These are phyloP conservation scores for Nasonia longicornis DNA, from an alignment of 1,140 invertebrate genomes.

Conservation along the genomic window DNA sequence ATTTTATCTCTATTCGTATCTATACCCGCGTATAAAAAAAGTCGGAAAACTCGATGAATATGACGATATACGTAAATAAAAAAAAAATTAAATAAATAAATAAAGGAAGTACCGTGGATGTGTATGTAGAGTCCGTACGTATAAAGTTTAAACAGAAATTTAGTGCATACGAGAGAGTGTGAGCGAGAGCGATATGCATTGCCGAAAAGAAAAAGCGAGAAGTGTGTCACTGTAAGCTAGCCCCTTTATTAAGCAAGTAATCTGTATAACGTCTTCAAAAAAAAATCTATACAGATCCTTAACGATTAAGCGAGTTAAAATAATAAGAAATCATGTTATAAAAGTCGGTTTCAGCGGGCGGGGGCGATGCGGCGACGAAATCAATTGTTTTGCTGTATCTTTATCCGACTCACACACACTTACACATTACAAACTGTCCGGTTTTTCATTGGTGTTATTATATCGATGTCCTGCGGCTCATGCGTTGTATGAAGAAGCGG, in stretches of 20 bases:
- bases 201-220: slow-evolving; percentile 33
- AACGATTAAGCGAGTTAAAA: slow-evolving; percentile 53
- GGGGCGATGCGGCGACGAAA: slow-evolving; percentile 50
- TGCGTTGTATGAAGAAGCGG: slow-evolving; percentile 25
- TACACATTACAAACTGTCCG: background rate
- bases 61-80: slow-evolving; percentile 49
- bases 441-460: slow-evolving; percentile 36
- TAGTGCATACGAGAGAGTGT: slow-evolving; percentile 25
- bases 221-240: slow-evolving; percentile 34
- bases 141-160: slow-evolving; percentile 47
- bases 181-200: slow-evolving; percentile 14
- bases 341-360: slow-evolving; percentile 57
- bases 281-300: slow-evolving; percentile 37
- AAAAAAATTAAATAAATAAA: too few species aligned
- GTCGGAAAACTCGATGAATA: slow-evolving; percentile 49
- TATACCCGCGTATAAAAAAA: slow-evolving; percentile 54
- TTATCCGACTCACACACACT: background rate
- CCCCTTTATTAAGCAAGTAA: slow-evolving; percentile 39
- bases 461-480: slow-evolving; percentile 37
- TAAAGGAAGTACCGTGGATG: slow-evolving; percentile 55
- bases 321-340: slow-evolving; percentile 36
- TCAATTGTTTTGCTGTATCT: slow-evolving; percentile 15
- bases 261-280: slow-evolving; percentile 31
- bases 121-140: slow-evolving; percentile 53
- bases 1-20: slow-evolving; percentile 67